These are phyloP conservation scores for Anseranas semipalmata DNA, from an alignment of 2,113 vertebrate species.

Conservation along the genomic window DNA sequence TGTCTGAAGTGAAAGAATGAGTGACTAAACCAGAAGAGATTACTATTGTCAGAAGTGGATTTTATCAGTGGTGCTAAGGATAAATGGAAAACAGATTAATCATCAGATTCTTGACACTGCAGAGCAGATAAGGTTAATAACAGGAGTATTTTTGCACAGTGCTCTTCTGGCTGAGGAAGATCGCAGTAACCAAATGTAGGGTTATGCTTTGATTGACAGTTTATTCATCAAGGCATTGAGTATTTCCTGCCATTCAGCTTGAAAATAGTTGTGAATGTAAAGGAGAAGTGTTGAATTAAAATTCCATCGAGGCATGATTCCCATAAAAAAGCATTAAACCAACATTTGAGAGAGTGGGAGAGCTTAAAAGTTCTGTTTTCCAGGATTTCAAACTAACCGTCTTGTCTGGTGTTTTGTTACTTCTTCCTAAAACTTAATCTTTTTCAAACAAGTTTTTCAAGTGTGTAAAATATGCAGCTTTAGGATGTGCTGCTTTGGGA, in stretches of 20 bases:
- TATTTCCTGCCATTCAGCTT: neutral
- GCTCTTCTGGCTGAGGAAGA: neutral
- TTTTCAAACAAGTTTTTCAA: neutral
- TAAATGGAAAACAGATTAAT: neutral
- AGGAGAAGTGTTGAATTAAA: neutral
- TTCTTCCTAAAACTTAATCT: neutral
- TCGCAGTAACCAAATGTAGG: neutral
- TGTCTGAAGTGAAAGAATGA: neutral
- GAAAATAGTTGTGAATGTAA: neutral
- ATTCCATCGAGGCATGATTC: conserved; percentile 14
- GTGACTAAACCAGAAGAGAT: neutral
- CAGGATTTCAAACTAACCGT: neutral
- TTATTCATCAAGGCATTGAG: conserved; percentile 30
- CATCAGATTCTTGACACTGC: neutral
- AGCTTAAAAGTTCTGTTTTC: neutral
- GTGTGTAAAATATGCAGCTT: neutral
- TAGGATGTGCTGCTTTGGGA: neutral
- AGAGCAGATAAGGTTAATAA: neutral
- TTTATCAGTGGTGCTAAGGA: neutral
- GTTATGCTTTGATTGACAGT: neutral
- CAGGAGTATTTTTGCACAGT: neutral
- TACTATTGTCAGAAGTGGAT: neutral
- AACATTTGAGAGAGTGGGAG: neutral
- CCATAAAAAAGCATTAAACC: neutral
- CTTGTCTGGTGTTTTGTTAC: neutral